These are phyloP conservation scores for Episyrphus balteatus DNA, from an alignment of 1,140 invertebrate genomes.

Conservation along the genomic window DNA sequence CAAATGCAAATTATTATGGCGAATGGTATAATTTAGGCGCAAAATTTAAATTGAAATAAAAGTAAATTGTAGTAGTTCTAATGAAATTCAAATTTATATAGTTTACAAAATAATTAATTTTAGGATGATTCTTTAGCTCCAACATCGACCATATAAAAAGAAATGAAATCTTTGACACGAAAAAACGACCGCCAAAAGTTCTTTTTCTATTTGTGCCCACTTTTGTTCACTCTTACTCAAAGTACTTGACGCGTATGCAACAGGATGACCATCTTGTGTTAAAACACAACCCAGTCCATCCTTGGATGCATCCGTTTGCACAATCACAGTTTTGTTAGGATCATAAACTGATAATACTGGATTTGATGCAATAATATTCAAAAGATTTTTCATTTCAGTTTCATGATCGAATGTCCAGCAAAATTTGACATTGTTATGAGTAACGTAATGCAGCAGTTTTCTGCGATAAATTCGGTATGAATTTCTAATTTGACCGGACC, in stretches of 20 bases:
- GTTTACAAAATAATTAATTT: no score
- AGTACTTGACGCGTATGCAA: slow-evolving; percentile 27
- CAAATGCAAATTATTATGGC: no score
- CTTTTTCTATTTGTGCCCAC: slow-evolving; percentile 38
- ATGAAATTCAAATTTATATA: no score
- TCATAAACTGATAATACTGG: slow-evolving; percentile 23
- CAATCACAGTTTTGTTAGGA: slow-evolving; percentile 8
- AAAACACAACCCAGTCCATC: slow-evolving; percentile 23
- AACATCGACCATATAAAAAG: slow-evolving; percentile 27
- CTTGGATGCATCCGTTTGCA: slow-evolving; percentile 26
- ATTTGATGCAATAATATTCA: slow-evolving; percentile 13
- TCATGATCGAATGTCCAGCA: slow-evolving; percentile 15
- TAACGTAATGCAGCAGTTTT: slow-evolving; percentile 13
- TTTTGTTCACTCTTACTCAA: slow-evolving; percentile 21
- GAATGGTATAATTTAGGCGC: no score
- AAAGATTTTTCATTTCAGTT: slow-evolving; percentile 14
- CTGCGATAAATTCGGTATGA: slow-evolving; percentile 25
- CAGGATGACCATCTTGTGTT: slow-evolving; percentile 20
- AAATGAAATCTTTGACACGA: slow-evolving; percentile 32
- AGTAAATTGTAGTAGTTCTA: no score
- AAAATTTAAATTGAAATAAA: no score
- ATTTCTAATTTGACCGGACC: no score
- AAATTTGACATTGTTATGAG: slow-evolving; percentile 15
- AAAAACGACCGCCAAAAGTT: slow-evolving; percentile 35
- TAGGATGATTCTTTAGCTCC: no score